These are phyloP conservation scores for Schizopygopsis pylzovi DNA, from an alignment of 2,797 vertebrate species.

Conservation along the genomic window DNA sequence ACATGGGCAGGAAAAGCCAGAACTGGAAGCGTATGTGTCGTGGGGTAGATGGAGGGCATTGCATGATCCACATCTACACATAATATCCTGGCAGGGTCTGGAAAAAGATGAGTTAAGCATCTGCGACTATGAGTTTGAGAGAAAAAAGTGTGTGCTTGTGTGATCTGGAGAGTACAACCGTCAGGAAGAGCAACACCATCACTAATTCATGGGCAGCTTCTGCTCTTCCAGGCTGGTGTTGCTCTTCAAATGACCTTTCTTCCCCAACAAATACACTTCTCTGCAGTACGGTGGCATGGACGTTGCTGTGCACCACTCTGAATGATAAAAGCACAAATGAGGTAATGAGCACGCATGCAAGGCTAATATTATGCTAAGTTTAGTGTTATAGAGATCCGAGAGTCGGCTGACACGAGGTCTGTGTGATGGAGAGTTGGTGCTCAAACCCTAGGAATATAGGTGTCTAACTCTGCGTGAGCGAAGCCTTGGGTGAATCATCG, in stretches of 20 bases:
- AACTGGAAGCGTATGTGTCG: constrained; percentile 30
- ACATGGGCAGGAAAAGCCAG: constrained; percentile 50
- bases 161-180: constrained; percentile 46
- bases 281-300: constrained; percentile 26
- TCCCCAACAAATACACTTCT: constrained; percentile 39
- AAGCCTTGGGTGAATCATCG: constrained; percentile 69
- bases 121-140: constrained; percentile 22
- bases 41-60: constrained; percentile 21
- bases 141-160: constrained; percentile 12
- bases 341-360: constrained; percentile 21
- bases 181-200: constrained; percentile 69
- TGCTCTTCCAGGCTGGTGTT: constrained; percentile 63
- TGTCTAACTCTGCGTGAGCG: constrained; percentile 62
- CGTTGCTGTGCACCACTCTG: constrained; percentile 21
- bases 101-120: constrained; percentile 61
- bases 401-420: constrained; percentile 27
- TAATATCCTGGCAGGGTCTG: constrained; percentile 53
- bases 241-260: constrained; percentile 74
- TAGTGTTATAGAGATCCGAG: constrained; percentile 30
- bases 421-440: constrained; percentile 35
- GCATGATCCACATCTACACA: constrained; percentile 51
- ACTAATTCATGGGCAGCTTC: constrained; percentile 76
- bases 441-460: constrained; percentile 52
- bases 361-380: constrained; percentile 21
- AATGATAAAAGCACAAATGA: constrained; percentile 50